These are phyloP conservation scores for Candoia aspera DNA, from an alignment of 2,113 vertebrate genomes.

Conservation along the genomic window DNA sequence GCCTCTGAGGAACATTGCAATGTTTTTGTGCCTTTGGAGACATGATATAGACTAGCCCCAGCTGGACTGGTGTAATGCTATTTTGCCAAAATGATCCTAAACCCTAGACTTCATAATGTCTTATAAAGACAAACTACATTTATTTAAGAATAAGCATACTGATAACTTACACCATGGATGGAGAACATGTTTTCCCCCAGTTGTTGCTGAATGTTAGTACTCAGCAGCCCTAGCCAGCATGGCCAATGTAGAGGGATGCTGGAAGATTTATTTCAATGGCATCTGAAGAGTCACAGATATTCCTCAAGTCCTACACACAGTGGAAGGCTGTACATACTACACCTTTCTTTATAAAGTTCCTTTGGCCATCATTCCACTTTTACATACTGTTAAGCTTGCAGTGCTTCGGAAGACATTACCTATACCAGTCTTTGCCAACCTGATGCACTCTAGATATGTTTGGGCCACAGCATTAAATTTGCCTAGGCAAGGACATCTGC, in stretches of 20 bases:
- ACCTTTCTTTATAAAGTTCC: not conserved
- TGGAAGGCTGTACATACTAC: not conserved
- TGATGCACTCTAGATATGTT: not conserved
- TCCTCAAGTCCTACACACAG: not conserved
- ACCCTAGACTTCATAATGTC: not conserved
- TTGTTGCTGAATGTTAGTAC: not conserved
- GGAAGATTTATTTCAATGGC: not conserved
- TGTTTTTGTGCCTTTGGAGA: not conserved
- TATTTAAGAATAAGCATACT: not conserved
- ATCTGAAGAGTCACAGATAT: not conserved
- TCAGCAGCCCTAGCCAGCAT: not conserved
- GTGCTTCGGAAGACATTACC: not conserved
- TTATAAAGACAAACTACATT: not conserved
- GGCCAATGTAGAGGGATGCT: not conserved
- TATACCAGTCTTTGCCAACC: not conserved
- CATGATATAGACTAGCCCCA: not conserved
- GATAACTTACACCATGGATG: not conserved
- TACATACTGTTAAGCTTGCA: not conserved
- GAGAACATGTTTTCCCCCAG: not conserved
- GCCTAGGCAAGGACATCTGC: not conserved
- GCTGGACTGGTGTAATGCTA: not conserved
- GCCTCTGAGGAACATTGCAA: not conserved
- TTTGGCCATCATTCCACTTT: not conserved
- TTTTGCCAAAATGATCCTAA: not conserved
- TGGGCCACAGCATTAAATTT: not conserved